A percentile compares a stretch with the other conserved stretches of the same genome.
Conservation (phyloP, 2,888 invertebrate genomes). For the Copidosoma aretas region DNA sequence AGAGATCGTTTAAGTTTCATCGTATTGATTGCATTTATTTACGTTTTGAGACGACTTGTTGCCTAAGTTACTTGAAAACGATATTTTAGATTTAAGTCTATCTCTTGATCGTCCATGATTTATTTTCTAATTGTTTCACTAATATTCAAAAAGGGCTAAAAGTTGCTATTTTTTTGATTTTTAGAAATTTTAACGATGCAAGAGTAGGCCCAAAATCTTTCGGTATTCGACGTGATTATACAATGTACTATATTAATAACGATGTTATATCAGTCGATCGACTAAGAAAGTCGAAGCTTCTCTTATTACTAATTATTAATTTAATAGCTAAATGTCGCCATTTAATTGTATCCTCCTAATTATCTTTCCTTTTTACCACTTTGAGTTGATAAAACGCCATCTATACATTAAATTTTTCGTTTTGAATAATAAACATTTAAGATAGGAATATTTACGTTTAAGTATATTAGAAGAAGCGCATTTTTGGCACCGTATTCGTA, state of each 20-base stretch:
- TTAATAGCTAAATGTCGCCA: too few relatives aligned
- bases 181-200: slow-evolving; percentile 3
- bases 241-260: slow-evolving; percentile 24
- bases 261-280: slow-evolving; percentile 36
- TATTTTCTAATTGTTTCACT: background rate
- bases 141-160: background rate
- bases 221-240: slow-evolving; percentile 28
- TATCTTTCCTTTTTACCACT: background rate
- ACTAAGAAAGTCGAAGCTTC: slow-evolving; percentile 29
- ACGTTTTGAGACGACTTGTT: slow-evolving; percentile 13
- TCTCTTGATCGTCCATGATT: slow-evolving; percentile 7
- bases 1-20: slow-evolving; percentile 30
- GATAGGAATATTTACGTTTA: slow-evolving; percentile 36
- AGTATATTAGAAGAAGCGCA: slow-evolving; percentile 29
- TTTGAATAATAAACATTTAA: slow-evolving; percentile 35
- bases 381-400: slow-evolving; percentile 25
- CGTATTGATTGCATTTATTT: background rate
- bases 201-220: slow-evolving; percentile 20
- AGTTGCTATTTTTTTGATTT: background rate
- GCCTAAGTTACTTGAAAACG: slow-evolving; percentile 27
- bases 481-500: slow-evolving; percentile 38
- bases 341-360: too few relatives aligned
- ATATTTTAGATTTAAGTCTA: slow-evolving; percentile 12
- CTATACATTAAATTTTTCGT: slow-evolving; percentile 30
- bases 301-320: slow-evolving; percentile 23